A percentile compares a stretch with the other conserved stretches of the same genome.
Conservation (phyloP, 2,797 vertebrate genomes). For the Sandelia bainsii region DNA sequence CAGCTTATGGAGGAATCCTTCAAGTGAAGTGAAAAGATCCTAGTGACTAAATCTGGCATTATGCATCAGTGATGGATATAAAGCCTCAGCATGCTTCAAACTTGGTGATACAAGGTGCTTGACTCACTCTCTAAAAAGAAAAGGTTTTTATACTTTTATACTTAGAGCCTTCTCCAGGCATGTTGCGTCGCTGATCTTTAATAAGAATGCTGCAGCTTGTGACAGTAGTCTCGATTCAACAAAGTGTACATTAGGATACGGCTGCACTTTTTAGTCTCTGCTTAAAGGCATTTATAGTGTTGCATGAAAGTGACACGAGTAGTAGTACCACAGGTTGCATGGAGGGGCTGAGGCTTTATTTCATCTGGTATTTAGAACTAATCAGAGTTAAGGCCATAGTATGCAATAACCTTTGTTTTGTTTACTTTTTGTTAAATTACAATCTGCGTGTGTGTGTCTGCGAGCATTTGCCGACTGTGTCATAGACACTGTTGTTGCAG, state of each 20-base stretch:
- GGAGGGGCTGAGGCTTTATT: too few relatives aligned
- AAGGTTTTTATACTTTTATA: neutral
- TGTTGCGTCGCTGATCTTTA: too few relatives aligned
- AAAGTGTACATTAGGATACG: too few relatives aligned
- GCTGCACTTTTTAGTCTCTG: too few relatives aligned
- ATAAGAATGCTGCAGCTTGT: too few relatives aligned
- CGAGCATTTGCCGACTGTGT: neutral
- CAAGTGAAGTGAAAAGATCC: neutral
- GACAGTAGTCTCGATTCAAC: too few relatives aligned
- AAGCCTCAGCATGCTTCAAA: slow-evolving; percentile 14
- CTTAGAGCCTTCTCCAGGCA: too few relatives aligned
- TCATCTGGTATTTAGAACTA: slow-evolving; percentile 3
- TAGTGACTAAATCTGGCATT: neutral
- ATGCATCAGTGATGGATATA: neutral
- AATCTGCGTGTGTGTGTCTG: neutral
- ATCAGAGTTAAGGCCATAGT: neutral
- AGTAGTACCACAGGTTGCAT: too few relatives aligned
- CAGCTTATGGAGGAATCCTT: neutral
- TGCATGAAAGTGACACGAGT: too few relatives aligned
- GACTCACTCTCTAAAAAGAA: neutral
- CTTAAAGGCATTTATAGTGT: too few relatives aligned
- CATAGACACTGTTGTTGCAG: neutral
- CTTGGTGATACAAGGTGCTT: neutral
- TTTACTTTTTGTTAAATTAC: slow-evolving; percentile 17
- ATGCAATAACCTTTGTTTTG: neutral